Conservation (phyloP, 2,797 vertebrate species). For the Enteromius fasciolatus region DNA sequence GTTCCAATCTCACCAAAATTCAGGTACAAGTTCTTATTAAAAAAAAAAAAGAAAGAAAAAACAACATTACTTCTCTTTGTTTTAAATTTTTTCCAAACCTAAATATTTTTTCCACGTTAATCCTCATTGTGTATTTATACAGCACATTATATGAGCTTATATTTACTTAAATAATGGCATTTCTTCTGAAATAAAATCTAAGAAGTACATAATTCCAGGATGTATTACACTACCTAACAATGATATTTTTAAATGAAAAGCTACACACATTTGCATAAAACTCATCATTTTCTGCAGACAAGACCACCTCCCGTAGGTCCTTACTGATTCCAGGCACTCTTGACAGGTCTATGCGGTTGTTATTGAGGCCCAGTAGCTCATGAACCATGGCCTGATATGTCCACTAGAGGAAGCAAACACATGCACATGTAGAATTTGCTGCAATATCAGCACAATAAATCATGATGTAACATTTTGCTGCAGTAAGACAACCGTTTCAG, state of each 20-base stretch:
- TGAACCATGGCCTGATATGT: conserved; percentile 99
- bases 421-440: neutral
- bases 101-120: neutral
- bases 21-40: conserved; percentile 90
- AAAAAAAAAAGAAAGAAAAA: neutral
- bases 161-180: neutral
- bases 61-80: neutral
- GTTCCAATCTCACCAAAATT: conserved; percentile 98
- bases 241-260: neutral
- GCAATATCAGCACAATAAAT: neutral
- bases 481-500: neutral
- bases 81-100: neutral
- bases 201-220: neutral
- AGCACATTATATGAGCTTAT: neutral
- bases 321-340: conserved; percentile 92
- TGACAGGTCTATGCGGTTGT: conserved; percentile 96
- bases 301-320: conserved; percentile 91
- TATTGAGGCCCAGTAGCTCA: conserved; percentile 92
- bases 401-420: conserved; percentile 79
- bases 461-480: conserved; percentile 12
- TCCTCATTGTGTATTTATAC: neutral
- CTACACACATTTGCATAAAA: conserved; percentile 93
- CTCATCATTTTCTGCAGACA: conserved; percentile 94
- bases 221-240: neutral
- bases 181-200: neutral